Conservation (phyloP, 2,797 vertebrate species). For the Pangasius macronema region DNA sequence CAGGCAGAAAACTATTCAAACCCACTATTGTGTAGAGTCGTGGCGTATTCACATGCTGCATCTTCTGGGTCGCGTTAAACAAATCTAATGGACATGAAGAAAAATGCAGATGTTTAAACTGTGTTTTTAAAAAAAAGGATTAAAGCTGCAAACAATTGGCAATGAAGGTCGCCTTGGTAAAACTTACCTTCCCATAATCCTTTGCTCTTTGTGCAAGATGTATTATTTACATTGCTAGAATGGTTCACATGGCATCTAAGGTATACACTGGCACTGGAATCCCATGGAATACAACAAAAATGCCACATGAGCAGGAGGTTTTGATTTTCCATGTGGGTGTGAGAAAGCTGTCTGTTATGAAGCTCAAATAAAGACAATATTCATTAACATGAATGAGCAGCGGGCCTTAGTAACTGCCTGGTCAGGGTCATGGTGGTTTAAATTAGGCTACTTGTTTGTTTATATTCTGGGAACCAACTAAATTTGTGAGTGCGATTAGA, state of each 20-base stretch:
- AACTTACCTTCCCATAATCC: neutral
- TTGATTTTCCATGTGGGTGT: neutral
- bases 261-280: neutral
- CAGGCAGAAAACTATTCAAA: constrained; percentile 9
- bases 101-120: neutral
- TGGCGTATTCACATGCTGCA: neutral
- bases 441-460: neutral
- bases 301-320: neutral
- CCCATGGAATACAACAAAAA: neutral
- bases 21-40: neutral
- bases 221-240: neutral
- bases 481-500: neutral
- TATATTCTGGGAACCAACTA: neutral
- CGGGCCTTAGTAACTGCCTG: neutral
- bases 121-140: neutral
- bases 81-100: neutral
- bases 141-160: neutral
- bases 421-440: neutral
- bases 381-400: neutral
- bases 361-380: neutral
- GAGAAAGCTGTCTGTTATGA: neutral
- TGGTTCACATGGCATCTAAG: neutral
- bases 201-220: neutral
- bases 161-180: neutral
- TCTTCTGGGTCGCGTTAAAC: neutral